Base-by-base conservation (phyloP, 2,797 vertebrate species). In the Chrysocyon brachyurus region DNA sequence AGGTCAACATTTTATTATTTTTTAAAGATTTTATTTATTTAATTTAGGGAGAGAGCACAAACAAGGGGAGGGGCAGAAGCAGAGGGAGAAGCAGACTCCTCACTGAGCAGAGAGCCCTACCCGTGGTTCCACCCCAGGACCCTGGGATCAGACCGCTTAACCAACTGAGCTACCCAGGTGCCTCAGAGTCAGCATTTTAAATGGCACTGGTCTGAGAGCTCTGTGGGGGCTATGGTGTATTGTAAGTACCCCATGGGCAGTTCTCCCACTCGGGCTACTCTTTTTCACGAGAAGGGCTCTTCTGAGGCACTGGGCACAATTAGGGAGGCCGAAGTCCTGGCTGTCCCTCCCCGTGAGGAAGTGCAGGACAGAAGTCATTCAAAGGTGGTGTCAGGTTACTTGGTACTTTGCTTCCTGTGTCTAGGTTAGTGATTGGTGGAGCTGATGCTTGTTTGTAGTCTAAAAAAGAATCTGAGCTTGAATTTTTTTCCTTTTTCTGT, bases 401-500 rank as follows among this genome's bases (percentile, higher is more conserved):
- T 33, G 77, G 8, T 28, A 21, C 6, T 28, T 28, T 86, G 59
- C 49, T 40, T 87, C 21, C 63, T 52, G 70, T 68, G 56, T 85
- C 28, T 94, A 59, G 31, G 33, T 94, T 83, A 15, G 59, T 31
- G 79, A 61, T 73, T 24, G 73, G 84, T 57, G 49, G 70, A 52
- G 24, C 54, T 77, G 40, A 77, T 84, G 78, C 63, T 91, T 84
- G 59, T 92, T 95, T 26, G 8, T n/a, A 33, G 28, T 70, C 56
- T 40, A 22, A 87, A 77, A 75, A 33, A 83, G 57, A n/a, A 22
- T 24, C 52, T 0, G 0, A 84, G 59, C 31, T 84, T 75, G 46
- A 54, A 4, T 81, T 94, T 91, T 70, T 28, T 91, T 85, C 16
- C 7, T 82, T 73, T 97, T 66, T 40, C 36, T 94, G n/a, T 59